Conservation (phyloP, 2,797 vertebrate species). For the Gymnothorax reevesii region DNA sequence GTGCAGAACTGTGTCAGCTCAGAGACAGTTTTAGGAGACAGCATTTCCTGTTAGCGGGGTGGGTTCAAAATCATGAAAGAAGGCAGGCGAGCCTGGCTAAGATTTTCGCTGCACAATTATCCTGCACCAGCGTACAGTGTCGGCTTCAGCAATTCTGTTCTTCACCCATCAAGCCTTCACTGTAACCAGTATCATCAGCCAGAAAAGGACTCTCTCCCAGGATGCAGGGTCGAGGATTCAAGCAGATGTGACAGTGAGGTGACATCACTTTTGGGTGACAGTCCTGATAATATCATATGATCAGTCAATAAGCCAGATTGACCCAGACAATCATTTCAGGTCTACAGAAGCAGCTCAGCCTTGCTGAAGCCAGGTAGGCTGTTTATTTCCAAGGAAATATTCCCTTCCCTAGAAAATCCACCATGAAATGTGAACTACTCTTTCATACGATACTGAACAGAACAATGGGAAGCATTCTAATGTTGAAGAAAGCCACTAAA, state of each 20-base stretch:
- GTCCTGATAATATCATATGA: neutral
- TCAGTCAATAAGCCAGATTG: neutral
- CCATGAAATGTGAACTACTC: neutral
- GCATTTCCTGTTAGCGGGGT: constrained; percentile 26
- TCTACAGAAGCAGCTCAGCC: neutral
- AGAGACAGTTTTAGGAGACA: constrained; percentile 12
- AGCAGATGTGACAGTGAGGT: neutral
- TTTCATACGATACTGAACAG: neutral
- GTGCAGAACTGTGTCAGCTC: constrained; percentile 12
- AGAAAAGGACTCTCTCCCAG: neutral
- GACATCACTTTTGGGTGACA: neutral
- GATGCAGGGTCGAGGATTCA: neutral
- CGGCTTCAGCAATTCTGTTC: neutral
- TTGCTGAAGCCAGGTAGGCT: neutral
- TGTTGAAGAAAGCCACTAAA: neutral
- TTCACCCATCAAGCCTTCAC: neutral
- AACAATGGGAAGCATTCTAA: neutral
- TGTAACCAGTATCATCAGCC: neutral
- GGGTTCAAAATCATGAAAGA: constrained; percentile 1
- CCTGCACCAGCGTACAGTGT: neutral
- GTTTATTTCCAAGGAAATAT: neutral
- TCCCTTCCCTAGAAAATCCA: neutral
- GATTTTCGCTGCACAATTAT: neutral
- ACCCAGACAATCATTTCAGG: neutral
- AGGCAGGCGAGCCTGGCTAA: neutral